Percentiles rank a stretch among this genome's conserved stretches.
phyloP scores from a whole-genome alignment of 1,140 invertebrate species.

The Dinoponera quadriceps region DNA sequence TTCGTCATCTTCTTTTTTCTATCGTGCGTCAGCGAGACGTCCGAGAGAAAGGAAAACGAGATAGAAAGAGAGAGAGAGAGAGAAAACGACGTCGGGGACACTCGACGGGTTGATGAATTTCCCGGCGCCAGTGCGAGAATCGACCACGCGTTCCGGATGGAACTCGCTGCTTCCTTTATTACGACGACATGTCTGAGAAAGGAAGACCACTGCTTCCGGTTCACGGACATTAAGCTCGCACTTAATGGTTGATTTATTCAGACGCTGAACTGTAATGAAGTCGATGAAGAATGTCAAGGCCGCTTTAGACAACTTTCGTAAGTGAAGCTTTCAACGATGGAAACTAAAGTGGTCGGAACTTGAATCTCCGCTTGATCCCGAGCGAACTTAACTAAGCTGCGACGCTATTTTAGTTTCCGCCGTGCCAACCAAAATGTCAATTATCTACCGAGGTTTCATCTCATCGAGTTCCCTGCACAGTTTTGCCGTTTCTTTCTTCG shows the following conservation, averaged over 20 bases:
- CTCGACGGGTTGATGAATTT: conserved; percentile 18
- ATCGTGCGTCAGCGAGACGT: neutral
- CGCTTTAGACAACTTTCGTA: neutral
- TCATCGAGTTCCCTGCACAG: neutral
- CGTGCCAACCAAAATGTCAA: neutral
- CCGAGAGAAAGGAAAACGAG: neutral
- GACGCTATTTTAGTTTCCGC: neutral
- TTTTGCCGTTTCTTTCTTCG: neutral
- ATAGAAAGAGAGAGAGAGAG: too few relatives aligned
- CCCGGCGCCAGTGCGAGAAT: neutral
- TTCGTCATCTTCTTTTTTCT: neutral
- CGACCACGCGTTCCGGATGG: neutral
- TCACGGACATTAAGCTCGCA: conserved; percentile 4
- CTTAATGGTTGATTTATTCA: conserved; percentile 20
- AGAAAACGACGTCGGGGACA: neutral
- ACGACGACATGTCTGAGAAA: neutral
- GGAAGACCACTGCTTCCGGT: neutral
- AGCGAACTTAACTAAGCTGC: neutral
- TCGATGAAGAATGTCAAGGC: neutral
- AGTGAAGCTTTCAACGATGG: neutral
- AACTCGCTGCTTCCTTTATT: neutral
- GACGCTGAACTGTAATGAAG: neutral
- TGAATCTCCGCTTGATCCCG: neutral
- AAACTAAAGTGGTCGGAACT: neutral
- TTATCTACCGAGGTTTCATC: conserved; percentile 21